Percentiles rank a stretch among this genome's conserved stretches.
Conservation (phyloP, 2,888 invertebrate species). For the Dione vanillae region DNA sequence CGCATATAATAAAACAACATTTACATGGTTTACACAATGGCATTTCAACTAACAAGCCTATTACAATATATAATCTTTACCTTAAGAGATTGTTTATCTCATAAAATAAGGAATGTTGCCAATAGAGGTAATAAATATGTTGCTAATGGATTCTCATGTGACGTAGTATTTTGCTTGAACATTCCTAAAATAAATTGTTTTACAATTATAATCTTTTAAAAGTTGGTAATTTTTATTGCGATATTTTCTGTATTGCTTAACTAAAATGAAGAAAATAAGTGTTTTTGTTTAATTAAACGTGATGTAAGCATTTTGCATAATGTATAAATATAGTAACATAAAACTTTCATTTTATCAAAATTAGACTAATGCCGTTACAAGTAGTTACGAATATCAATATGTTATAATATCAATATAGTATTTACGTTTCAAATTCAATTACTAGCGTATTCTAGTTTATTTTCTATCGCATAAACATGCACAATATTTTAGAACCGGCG, state of each 20-base stretch:
- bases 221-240: background rate
- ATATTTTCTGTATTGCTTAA: conserved; percentile 10
- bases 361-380: conserved; percentile 3
- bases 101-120: conserved; percentile 42
- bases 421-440: conserved; percentile 9
- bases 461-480: conserved; percentile 37
- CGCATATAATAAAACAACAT: too few species aligned
- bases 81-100: conserved; percentile 37
- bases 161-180: conserved; percentile 24
- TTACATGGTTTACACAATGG: background rate
- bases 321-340: conserved; percentile 9
- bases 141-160: conserved; percentile 35
- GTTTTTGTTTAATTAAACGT: conserved; percentile 15
- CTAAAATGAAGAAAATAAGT: background rate
- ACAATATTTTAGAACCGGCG: conserved; percentile 64
- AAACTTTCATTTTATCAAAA: conserved; percentile 17
- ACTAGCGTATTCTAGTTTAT: conserved; percentile 27
- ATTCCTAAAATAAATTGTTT: conserved; percentile 10
- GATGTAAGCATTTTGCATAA: conserved; percentile 12
- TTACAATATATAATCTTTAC: conserved; percentile 36
- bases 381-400: conserved; percentile 6
- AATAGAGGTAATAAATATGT: conserved; percentile 39
- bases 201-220: background rate
- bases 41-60: conserved; percentile 12
- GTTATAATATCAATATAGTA: background rate